Evolutionary conservation across 2,888 invertebrate species (phyloP).

Genomic region (Pterostichus madidus): DNA sequence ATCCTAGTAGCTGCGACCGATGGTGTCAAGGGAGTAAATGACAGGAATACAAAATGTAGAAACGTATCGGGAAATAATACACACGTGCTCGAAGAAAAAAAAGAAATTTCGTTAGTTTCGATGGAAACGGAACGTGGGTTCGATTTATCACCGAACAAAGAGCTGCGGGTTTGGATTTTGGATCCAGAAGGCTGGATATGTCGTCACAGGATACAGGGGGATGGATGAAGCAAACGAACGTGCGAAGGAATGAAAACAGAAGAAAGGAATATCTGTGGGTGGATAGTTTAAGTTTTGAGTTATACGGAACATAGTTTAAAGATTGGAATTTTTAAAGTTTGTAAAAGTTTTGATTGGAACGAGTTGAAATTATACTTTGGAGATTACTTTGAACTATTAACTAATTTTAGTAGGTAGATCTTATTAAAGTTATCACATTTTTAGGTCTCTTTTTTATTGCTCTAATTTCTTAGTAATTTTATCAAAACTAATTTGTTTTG

Average conservation of each 20-base stretch:
- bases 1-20: too few relatives aligned
- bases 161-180: too few relatives aligned
- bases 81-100: neutral
- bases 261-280: neutral
- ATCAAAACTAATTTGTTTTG: too few relatives aligned
- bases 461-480: too few relatives aligned
- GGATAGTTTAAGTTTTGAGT: neutral
- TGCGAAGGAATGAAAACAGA: too few relatives aligned
- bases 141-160: constrained; percentile 21
- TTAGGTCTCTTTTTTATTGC: too few relatives aligned
- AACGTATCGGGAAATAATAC: neutral
- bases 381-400: constrained; percentile 2
- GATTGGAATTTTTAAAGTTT: constrained; percentile 6
- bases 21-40: neutral
- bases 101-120: constrained; percentile 2
- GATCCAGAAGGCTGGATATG: too few relatives aligned
- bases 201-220: too few relatives aligned
- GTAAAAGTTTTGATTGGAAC: constrained; percentile 7
- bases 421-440: too few relatives aligned
- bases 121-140: neutral
- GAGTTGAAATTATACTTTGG: neutral
- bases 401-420: neutral
- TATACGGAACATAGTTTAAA: too few relatives aligned
- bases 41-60: constrained; percentile 5
- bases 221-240: too few relatives aligned